Base-by-base conservation (phyloP, 2,888 invertebrate species). In the Hemicrepidius hirtus region DNA sequence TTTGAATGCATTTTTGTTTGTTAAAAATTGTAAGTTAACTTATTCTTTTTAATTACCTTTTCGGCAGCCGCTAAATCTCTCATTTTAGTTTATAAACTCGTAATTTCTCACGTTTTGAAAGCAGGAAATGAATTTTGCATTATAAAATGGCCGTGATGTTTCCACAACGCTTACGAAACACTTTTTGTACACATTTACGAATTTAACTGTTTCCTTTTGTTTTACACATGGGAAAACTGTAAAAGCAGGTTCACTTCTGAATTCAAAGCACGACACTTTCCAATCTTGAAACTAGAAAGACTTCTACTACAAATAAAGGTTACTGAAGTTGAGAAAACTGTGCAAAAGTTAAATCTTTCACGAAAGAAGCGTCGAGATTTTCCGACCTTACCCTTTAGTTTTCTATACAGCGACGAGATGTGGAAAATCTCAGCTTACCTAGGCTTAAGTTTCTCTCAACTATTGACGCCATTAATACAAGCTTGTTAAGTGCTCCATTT, bases 161-260 rank as follows among this genome's bases (percentile, higher is more conserved):
- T 65, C 40, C 46, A 46, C 62, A 63, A 41, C 28, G 68, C 59
- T 68, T 66, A 66, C 66, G 60, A 71, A 71, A 66, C 59, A 71
- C 53, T 72, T 55, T 67, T 68, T 72, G 68, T 63, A 68, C 63
- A 63, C 68, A 55, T 57, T 68, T 62, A 66, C 66, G 44, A 71
- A 66, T 71, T 71, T 68, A 72, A 72, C 72, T 68, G 72, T 72
- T 72, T 72, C 63, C 67, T 57, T 73, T 73, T 73, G 73, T 73
- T 73, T 73, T 73, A 73, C 73, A 73, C 73, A 68, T 68, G 73
- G 73, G 72, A 72, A 68, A 73, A 73, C 73, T 65, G 73, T 65
- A 68, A 68, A 68, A 65, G 68, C 73, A 32, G 68, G 62, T 67
- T 68, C 68, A 62, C 67, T 65, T 73, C 60, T 50, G 49, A 49